phyloP scores from a whole-genome alignment of 2,888 invertebrate species.

The Lasioglossum zephyrum region DNA sequence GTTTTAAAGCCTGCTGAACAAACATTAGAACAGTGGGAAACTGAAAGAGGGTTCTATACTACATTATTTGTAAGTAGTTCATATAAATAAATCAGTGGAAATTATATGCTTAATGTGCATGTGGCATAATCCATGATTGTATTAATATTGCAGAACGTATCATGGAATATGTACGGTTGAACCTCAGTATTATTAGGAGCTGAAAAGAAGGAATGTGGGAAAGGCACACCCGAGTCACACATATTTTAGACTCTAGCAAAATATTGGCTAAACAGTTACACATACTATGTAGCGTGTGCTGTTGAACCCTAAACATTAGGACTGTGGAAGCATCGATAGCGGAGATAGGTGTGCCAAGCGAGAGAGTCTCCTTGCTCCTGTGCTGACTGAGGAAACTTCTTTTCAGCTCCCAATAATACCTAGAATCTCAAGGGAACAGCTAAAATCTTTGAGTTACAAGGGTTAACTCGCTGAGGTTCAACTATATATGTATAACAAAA shows the following conservation, averaged over 20 bases:
- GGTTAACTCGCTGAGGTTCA: neutral
- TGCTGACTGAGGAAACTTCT: neutral
- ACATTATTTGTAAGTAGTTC: constrained; percentile 89
- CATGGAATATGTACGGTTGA: constrained; percentile 7
- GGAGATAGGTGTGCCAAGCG: neutral
- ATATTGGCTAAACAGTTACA: neutral
- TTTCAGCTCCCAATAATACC: neutral
- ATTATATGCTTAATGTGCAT: neutral
- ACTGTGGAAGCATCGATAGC: neutral
- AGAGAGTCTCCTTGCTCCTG: neutral
- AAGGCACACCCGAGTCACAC: neutral
- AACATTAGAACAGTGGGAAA: constrained; percentile 95
- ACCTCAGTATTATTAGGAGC: neutral
- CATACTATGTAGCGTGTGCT: neutral
- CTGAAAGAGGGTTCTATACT: constrained; percentile 94
- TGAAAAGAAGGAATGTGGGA: neutral
- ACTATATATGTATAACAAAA: neutral
- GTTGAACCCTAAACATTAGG: neutral
- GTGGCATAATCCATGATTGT: constrained; percentile 14
- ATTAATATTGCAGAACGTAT: constrained; percentile 16
- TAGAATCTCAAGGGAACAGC: neutral
- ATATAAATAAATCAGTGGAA: neutral
- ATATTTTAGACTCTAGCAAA: neutral
- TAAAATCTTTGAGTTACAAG: neutral
- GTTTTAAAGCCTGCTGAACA: constrained; percentile 95